These are phyloP conservation scores for Bombus consobrinus DNA, from an alignment of 1,140 invertebrate species.

Conservation along the genomic window DNA sequence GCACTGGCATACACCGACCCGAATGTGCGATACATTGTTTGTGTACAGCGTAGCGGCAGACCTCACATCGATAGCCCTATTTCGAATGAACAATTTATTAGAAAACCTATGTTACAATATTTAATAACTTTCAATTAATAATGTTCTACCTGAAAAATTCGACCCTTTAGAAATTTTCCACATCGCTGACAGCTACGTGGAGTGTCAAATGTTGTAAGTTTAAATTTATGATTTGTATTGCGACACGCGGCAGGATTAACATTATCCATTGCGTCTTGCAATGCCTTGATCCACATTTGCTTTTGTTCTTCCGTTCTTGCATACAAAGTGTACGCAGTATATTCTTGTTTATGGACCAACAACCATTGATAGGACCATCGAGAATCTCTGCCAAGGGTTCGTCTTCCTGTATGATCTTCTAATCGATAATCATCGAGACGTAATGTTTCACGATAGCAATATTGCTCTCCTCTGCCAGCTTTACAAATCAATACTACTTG, in stretches of 20 bases:
- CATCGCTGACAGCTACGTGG: slow-evolving; percentile 92
- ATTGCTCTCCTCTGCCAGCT: slow-evolving; percentile 93
- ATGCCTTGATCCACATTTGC: slow-evolving; percentile 95
- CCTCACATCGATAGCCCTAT: slow-evolving; percentile 91
- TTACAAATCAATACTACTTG: slow-evolving; percentile 98
- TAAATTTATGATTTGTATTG: slow-evolving; percentile 93
- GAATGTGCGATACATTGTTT: slow-evolving; percentile 90
- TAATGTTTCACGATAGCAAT: slow-evolving; percentile 94
- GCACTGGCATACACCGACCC: slow-evolving; percentile 86
- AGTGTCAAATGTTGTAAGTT: slow-evolving; percentile 93
- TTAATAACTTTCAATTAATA: neutral
- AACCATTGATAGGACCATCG: slow-evolving; percentile 93
- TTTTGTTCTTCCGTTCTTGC: slow-evolving; percentile 94
- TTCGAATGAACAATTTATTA: slow-evolving; percentile 32
- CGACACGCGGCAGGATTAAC: slow-evolving; percentile 90
- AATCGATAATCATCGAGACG: slow-evolving; percentile 93
- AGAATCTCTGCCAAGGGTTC: slow-evolving; percentile 86
- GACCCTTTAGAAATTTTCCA: slow-evolving; percentile 94
- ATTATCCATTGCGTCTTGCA: slow-evolving; percentile 96
- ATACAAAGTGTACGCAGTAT: slow-evolving; percentile 94
- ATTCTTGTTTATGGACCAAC: slow-evolving; percentile 91
- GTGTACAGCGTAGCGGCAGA: slow-evolving; percentile 89
- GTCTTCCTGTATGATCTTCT: slow-evolving; percentile 88
- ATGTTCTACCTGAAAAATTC: slow-evolving; percentile 89
- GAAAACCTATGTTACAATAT: neutral